A percentile compares a stretch with the other conserved stretches of the same genome.
Evolutionary conservation across 2,888 invertebrate species (phyloP).

Genomic region (Zygaena filipendulae): DNA sequence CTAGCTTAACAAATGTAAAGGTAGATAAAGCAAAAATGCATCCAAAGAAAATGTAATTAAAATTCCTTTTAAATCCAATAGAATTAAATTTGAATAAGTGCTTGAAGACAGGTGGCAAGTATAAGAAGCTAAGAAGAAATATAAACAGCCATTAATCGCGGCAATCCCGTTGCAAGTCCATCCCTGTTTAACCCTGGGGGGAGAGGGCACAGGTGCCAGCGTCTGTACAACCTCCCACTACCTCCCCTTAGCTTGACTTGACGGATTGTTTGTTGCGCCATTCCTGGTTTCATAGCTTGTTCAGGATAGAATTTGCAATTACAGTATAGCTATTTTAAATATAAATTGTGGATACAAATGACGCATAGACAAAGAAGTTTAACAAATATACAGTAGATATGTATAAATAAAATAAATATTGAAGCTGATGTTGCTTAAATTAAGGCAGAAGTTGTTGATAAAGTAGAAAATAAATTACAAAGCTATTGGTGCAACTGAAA

Average conservation of each 20-base stretch:
- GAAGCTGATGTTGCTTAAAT: too few relatives aligned
- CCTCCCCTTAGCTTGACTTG: slow-evolving; percentile 28
- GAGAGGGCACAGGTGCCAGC: slow-evolving; percentile 41
- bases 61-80: slow-evolving; percentile 7
- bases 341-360: slow-evolving; percentile 11
- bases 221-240: too few relatives aligned
- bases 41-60: background rate
- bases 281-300: slow-evolving; percentile 30
- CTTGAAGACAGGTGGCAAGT: slow-evolving; percentile 30
- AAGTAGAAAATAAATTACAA: too few relatives aligned
- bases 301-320: slow-evolving; percentile 34
- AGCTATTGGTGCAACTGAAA: too few relatives aligned
- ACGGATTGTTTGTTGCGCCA: slow-evolving; percentile 51
- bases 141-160: slow-evolving; percentile 57
- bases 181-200: slow-evolving; percentile 22
- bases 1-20: too few relatives aligned
- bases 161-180: slow-evolving; percentile 35
- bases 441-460: too few relatives aligned
- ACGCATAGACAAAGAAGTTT: too few relatives aligned
- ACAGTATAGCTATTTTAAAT: slow-evolving; percentile 25
- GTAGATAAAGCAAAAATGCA: background rate
- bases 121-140: slow-evolving; percentile 35
- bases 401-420: too few relatives aligned
- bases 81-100: slow-evolving; percentile 48
- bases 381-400: too few relatives aligned